These are phyloP conservation scores for Drosophila putrida DNA, from an alignment of 2,888 invertebrate genomes.

Conservation along the genomic window DNA sequence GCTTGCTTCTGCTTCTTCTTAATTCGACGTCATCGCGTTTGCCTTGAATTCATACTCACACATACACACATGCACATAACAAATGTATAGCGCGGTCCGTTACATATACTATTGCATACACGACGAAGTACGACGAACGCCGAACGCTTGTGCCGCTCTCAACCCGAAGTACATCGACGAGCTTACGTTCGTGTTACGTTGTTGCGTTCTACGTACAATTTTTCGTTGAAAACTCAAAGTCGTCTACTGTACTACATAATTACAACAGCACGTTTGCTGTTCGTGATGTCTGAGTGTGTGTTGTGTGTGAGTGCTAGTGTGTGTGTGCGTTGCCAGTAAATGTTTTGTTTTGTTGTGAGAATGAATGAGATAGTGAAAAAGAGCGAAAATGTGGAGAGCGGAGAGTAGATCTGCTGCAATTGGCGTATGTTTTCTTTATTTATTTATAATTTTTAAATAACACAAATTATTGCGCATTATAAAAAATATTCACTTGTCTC, in stretches of 20 bases:
- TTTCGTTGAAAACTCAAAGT: constrained; percentile 78
- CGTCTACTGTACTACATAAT: constrained; percentile 80
- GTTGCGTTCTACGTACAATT: constrained; percentile 69
- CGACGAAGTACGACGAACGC: constrained; percentile 40
- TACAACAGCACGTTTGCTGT: constrained; percentile 65
- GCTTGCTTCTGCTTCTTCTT: constrained; percentile 39
- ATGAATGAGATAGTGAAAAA: constrained; percentile 37
- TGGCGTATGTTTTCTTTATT: constrained; percentile 46
- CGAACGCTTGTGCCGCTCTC: constrained; percentile 8
- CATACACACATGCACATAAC: constrained; percentile 21
- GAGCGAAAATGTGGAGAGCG: constrained; percentile 13
- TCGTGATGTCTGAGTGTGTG: constrained; percentile 21
- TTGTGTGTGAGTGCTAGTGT: constrained; percentile 18
- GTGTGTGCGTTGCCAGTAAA: constrained; percentile 57
- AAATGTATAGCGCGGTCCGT: constrained; percentile 45
- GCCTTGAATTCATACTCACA: constrained; percentile 65
- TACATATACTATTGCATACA: constrained; percentile 52
- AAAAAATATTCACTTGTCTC: constrained; percentile 49
- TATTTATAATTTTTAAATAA: constrained; percentile 40
- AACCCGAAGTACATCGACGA: constrained; percentile 13
- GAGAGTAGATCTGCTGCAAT: constrained; percentile 40
- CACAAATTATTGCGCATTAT: constrained; percentile 55
- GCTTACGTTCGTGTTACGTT: constrained; percentile 44
- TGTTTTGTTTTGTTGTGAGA: constrained; percentile 78
- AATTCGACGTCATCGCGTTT: constrained; percentile 70